Evolutionary conservation across 2,888 invertebrate genomes (phyloP).

Genomic region (Germaria angustata): DNA sequence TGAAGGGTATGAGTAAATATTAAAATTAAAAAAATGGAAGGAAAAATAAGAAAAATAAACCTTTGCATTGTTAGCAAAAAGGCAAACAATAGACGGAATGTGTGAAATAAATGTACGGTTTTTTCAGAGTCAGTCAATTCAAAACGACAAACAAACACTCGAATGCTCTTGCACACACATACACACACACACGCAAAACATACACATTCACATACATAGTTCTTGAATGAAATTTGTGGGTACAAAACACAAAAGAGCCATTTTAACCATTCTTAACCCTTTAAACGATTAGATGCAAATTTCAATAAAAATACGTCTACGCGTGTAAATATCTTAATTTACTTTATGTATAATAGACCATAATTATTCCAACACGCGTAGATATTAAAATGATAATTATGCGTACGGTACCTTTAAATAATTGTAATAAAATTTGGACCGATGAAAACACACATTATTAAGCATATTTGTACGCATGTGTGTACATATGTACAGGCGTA

Average conservation of each 20-base stretch:
- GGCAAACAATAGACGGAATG: conserved; percentile 58
- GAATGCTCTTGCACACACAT: conserved; percentile 4
- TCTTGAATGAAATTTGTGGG: not conserved
- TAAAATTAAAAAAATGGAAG: not conserved
- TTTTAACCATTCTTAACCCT: not conserved
- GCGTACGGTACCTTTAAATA: not conserved
- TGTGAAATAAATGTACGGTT: conserved; percentile 58
- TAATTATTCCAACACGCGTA: not conserved
- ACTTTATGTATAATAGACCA: not conserved
- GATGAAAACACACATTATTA: not conserved
- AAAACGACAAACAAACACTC: conserved; percentile 54
- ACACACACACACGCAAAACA: not conserved
- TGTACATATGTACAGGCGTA: too few relatives aligned
- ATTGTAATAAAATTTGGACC: not conserved
- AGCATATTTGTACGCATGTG: not conserved
- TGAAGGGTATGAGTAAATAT: not conserved
- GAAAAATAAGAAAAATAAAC: conserved; percentile 32
- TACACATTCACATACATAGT: not conserved
- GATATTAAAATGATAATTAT: not conserved
- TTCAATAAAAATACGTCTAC: not conserved
- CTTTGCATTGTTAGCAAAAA: conserved; percentile 57
- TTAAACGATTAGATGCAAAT: not conserved
- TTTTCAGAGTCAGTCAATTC: conserved; percentile 59
- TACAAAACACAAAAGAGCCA: not conserved
- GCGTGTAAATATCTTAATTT: too few relatives aligned